Evolutionary conservation across 1,140 invertebrate species (phyloP).

Genomic region (Drosophila rufa): DNA sequence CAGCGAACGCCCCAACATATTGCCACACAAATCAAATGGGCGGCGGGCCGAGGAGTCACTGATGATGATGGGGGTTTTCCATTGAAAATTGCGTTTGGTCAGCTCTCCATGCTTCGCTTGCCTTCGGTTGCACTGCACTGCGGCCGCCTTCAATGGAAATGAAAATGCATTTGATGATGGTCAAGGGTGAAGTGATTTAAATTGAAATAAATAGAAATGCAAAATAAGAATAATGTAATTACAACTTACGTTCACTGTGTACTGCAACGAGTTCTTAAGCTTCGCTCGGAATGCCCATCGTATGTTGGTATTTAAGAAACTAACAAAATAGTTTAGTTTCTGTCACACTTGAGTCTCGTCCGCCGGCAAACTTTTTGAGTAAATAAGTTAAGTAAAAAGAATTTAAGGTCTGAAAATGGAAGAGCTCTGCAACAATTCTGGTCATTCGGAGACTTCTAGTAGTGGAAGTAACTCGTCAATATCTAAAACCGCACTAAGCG

Average conservation of each 20-base stretch:
- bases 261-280: no score
- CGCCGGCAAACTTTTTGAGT: no score
- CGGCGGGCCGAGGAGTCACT: not conserved
- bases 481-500: conserved; percentile 69
- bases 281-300: no score
- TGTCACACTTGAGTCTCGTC: no score
- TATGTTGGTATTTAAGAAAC: no score
- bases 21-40: conserved; percentile 47
- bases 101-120: conserved; percentile 23
- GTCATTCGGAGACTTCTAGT: conserved; percentile 44
- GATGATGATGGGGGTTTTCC: conserved; percentile 34
- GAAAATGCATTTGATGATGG: conserved; percentile 23
- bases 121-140: not conserved
- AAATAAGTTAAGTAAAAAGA: no score
- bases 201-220: not conserved
- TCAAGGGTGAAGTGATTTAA: conserved; percentile 3
- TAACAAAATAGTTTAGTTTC: no score
- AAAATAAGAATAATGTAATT: no score
- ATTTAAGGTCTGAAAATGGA: conserved; percentile 23
- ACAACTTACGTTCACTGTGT: no score
- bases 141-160: conserved; percentile 14
- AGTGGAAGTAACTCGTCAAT: conserved; percentile 66
- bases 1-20: conserved; percentile 29
- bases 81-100: conserved; percentile 33
- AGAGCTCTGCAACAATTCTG: conserved; percentile 54